phyloP scores from a whole-genome alignment of 2,888 invertebrate species.

The Willowsia nigromaculata region DNA sequence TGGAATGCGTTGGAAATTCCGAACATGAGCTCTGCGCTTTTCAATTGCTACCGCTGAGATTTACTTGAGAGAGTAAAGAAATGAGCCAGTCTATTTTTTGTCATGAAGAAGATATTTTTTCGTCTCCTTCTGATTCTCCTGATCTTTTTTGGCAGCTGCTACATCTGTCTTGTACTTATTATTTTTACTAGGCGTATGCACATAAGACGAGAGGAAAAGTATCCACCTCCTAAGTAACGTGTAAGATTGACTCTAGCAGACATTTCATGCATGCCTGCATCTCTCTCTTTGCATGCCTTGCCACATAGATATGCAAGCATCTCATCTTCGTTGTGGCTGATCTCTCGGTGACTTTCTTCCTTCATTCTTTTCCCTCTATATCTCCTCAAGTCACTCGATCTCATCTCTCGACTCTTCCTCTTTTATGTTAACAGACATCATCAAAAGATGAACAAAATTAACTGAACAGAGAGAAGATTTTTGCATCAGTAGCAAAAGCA shows the following conservation, averaged over 20 bases:
- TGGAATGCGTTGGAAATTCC: conserved; percentile 56
- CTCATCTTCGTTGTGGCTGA: conserved; percentile 23
- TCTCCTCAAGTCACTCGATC: conserved; percentile 31
- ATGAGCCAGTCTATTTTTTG: conserved; percentile 69
- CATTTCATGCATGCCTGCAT: conserved; percentile 73
- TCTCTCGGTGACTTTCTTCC: conserved; percentile 53
- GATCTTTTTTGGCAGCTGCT: conserved; percentile 70
- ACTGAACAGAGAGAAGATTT: background rate
- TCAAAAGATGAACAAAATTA: conserved; percentile 41
- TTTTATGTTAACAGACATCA: conserved; percentile 57
- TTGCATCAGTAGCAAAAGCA: background rate
- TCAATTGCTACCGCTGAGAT: background rate
- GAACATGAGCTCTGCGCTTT: conserved; percentile 24
- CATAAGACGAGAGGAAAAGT: background rate
- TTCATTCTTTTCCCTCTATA: conserved; percentile 34
- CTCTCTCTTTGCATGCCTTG: conserved; percentile 63
- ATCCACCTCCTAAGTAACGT: conserved; percentile 48
- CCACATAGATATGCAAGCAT: conserved; percentile 67
- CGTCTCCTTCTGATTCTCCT: conserved; percentile 19
- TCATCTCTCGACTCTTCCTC: conserved; percentile 35
- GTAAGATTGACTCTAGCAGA: conserved; percentile 72
- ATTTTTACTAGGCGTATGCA: background rate
- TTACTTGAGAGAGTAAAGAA: conserved; percentile 44
- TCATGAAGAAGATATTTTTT: conserved; percentile 54
- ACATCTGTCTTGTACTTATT: conserved; percentile 66